Evolutionary conservation across 2,888 invertebrate species (phyloP), one percentile per base, ranked within the genome.

Genomic region (Leptopilina syphax): DNA sequence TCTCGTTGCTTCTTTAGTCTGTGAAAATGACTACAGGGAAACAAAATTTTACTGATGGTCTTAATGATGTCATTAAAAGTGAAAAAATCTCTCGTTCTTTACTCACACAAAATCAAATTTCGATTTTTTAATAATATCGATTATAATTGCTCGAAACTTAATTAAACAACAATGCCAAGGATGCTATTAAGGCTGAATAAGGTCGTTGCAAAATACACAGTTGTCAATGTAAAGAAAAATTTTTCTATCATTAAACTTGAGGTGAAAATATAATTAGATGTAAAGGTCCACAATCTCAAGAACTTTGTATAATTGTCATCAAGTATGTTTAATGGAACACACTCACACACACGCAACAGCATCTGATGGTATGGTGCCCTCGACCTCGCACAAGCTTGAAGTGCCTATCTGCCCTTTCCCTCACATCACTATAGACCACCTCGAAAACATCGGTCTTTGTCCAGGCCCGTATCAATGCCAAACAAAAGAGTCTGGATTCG

Each of bases 371-470:
- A n/a, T 73, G 57, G 57, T 57, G 57, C 57, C 73, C 57, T 73
- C 73, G 54, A 73, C 73, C 73, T 73, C 73, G 57, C 73, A 57
- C 73, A 73, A 57, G 73, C 54, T 57, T 47, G 41, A 73, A 73
- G 68, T 47, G 78, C 77, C 54, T 47, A 70, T 76, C 80, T 80
- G 79, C 77, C 73, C 80, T 80, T 80, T 80, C 77, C 77, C 80
- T 77, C 67, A 34, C 70, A 73, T 57, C 47, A 65, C n/a, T 85
- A 85, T 79, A 77, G 82, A 79, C 84, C 85, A 79, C 60, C 80
- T 83, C 79, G 70, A 86, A 85, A 85, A 86, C 86, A 83, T 86
- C 81, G 82, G 82, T 82, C 83, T 76, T 44, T 79, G 82, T 80
- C 84, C 81, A 81, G 50, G 82, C 66, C 73, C 83, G 79, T 57